Evolutionary conservation across 92 coral and sea anemone species (phyloP).

Genomic region (Porites cylindrica): DNA sequence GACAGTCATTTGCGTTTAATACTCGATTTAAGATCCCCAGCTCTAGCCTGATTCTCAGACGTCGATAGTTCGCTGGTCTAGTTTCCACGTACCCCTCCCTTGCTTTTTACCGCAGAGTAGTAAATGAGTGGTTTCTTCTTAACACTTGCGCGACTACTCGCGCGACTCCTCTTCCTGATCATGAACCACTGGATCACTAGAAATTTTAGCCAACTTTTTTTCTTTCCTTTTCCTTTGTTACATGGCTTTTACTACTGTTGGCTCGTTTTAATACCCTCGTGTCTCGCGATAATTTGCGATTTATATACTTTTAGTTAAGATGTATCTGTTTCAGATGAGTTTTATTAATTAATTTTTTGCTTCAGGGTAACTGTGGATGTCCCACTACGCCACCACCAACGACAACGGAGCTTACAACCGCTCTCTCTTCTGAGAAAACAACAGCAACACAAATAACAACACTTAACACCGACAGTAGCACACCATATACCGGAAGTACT

Average conservation of each 20-base stretch:
- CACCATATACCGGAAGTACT: slow-evolving; percentile 33
- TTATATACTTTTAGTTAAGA: background rate
- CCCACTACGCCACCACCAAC: slow-evolving; percentile 27
- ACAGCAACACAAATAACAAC: slow-evolving; percentile 2
- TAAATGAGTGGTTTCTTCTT: background rate
- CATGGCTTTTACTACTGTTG: background rate
- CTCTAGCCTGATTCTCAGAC: too few relatives aligned
- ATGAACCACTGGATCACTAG: background rate
- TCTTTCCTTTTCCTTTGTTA: background rate
- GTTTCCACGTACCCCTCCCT: background rate
- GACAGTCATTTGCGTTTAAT: too few relatives aligned
- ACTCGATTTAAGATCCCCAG: too few relatives aligned
- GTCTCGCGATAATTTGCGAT: slow-evolving; percentile 1
- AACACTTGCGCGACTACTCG: slow-evolving; percentile 2
- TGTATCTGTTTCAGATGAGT: background rate
- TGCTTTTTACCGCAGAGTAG: background rate
- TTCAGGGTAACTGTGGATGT: slow-evolving; percentile 20
- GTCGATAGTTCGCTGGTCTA: too few relatives aligned
- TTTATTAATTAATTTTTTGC: background rate
- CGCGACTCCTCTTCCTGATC: background rate
- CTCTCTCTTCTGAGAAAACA: slow-evolving; percentile 27
- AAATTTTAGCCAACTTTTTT: slow-evolving; percentile 1
- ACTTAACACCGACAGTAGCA: slow-evolving; percentile 8
- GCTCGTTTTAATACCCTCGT: slow-evolving; percentile 1
- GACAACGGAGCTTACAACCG: background rate